These are phyloP conservation scores for Tetramorium simillimum DNA, from an alignment of 1,140 invertebrate species.

Conservation along the genomic window DNA sequence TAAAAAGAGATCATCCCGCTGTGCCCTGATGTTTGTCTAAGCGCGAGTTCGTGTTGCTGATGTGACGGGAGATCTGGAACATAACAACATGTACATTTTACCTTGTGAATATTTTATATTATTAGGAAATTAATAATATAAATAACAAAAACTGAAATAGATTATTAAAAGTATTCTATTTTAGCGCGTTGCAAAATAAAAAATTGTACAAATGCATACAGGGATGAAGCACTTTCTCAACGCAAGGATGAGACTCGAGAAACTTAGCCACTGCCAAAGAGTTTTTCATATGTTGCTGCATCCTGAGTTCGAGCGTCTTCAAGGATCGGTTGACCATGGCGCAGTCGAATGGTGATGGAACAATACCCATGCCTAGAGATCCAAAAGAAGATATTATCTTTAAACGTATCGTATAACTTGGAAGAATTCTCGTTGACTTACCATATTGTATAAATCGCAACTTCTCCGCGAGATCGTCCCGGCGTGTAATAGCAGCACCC, in stretches of 20 bases:
- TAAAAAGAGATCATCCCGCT: conserved; percentile 98
- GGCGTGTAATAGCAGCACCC: conserved; percentile 94
- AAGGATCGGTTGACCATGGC: conserved; percentile 96
- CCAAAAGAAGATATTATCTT: neutral
- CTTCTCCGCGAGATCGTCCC: conserved; percentile 89
- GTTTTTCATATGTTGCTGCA: conserved; percentile 95
- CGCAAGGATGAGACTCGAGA: conserved; percentile 91
- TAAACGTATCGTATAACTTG: neutral
- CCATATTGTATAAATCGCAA: conserved; percentile 96
- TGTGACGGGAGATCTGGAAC: conserved; percentile 93
- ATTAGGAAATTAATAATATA: neutral
- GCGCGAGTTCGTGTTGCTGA: conserved; percentile 94
- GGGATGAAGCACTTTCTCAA: conserved; percentile 94
- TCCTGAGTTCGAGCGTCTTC: conserved; percentile 97
- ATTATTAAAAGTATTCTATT: neutral
- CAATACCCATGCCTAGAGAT: conserved; percentile 91
- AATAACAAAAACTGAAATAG: neutral
- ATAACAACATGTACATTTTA: conserved; percentile 5
- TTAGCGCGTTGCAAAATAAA: conserved; percentile 20
- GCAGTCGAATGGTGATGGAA: conserved; percentile 99
- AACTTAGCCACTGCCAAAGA: conserved; percentile 92
- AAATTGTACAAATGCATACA: conserved; percentile 84
- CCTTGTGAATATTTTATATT: neutral
- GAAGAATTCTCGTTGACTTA: conserved; percentile 81
- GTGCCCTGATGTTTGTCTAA: conserved; percentile 94